Base-by-base conservation (phyloP, 1,140 invertebrate genomes). In the Akabosia matsudoensis region DNA sequence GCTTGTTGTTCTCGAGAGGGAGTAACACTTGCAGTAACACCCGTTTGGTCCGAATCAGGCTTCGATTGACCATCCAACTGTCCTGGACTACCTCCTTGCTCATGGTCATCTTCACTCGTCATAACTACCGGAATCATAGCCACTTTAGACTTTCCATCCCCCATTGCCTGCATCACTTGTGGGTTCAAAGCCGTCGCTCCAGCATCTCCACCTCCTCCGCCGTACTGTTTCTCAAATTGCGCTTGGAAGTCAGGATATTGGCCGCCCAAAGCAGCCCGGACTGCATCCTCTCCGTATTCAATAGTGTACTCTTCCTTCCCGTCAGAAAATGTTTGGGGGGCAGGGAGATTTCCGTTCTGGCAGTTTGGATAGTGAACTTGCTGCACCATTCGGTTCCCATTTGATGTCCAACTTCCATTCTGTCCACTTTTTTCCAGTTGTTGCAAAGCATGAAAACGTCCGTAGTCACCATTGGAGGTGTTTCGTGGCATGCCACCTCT, bases 381-480 rank as follows among this genome's bases (percentile, higher is more conserved):
- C 10, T 70, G 64, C 18, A 56, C n/a, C 54, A 70, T 70, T 30
- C 31, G 14, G 24, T 70, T 70, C 10, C 30, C 71, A 51, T 73
- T 13, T 4, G 30, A 54, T 7, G 64, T 10, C 26, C 16, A 28
- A 33, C 10, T 4, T 7, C 18, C 31, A 24, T 33, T 45, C 26
- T 24, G 70, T 26, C 13, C 24, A 7, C 26, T 4, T 18, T 72
- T 7, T 7, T 72, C 10, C 73, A 56, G 3, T 61, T 28, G 51
- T n/a, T 52, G 74, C 28, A 72, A 22, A 51, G 61, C 37, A 24
- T 24, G 37, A 51, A 52, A 72, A 3, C 67, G 61, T 24, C 61
- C 74, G 30, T 75, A 72, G 24, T 72, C 67, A 18, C 74, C 61
- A 26, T 67, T 72, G 3, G 74, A 67, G 14, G 74, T 72, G 30